Percentiles rank a stretch among this genome's conserved stretches.
Evolutionary conservation across 2,888 invertebrate genomes (phyloP).

Genomic region (Stegophylla sp.): DNA sequence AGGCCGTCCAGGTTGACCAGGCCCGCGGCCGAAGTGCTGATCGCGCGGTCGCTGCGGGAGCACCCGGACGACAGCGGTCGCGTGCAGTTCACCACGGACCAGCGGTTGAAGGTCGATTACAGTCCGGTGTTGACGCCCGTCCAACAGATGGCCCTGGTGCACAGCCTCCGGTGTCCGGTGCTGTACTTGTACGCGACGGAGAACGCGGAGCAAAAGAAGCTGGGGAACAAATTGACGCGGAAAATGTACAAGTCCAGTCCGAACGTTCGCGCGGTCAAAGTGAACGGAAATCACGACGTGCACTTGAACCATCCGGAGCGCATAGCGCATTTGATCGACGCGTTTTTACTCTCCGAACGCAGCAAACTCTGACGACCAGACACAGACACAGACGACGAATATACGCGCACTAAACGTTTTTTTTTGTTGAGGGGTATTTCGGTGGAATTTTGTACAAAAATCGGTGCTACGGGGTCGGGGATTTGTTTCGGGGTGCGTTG

Average conservation of each 20-base stretch:
- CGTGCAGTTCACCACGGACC: conserved; percentile 63
- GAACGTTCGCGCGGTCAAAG: conserved; percentile 57
- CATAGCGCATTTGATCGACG: conserved; percentile 57
- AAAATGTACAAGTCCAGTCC: conserved; percentile 48
- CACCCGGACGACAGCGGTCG: conserved; percentile 47
- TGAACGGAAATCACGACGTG: conserved; percentile 63
- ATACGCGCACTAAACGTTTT: too few species aligned
- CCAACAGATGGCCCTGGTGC: conserved; percentile 60
- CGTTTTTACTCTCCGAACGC: conserved; percentile 52
- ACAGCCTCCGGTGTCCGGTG: conserved; percentile 61
- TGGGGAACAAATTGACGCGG: conserved; percentile 13
- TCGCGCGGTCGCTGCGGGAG: conserved; percentile 61
- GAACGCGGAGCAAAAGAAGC: conserved; percentile 34
- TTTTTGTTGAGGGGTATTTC: too few species aligned
- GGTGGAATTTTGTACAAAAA: too few species aligned
- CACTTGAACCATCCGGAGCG: conserved; percentile 62
- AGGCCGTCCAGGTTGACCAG: conserved; percentile 60
- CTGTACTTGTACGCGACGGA: conserved; percentile 61
- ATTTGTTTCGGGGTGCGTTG: too few species aligned
- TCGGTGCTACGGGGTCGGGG: too few species aligned
- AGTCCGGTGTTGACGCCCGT: conserved; percentile 57
- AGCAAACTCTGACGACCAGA: conserved; percentile 23
- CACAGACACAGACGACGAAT: too few species aligned
- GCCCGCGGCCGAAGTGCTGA: conserved; percentile 62
- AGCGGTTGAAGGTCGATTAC: conserved; percentile 62